Evolutionary conservation across 2,113 vertebrate genomes (phyloP).

Genomic region (Halcyon malimbica): DNA sequence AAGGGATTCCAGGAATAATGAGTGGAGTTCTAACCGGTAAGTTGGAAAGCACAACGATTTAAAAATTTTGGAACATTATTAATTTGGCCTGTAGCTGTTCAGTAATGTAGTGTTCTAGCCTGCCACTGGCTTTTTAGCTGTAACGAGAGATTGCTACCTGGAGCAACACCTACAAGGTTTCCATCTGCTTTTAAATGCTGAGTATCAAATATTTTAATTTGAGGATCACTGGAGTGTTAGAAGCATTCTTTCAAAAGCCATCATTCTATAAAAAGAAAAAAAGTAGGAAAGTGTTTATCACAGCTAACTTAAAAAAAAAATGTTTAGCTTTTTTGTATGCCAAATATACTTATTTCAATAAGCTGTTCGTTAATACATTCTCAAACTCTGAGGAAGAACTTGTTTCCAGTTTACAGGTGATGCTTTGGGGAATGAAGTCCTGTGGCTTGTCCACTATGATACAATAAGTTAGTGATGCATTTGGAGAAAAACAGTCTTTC

Average conservation of each 20-base stretch:
- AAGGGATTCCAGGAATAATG: conserved; percentile 90
- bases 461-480: background rate
- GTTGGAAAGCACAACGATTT: background rate
- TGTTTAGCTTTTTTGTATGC: background rate
- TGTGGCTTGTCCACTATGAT: background rate
- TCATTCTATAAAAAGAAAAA: background rate
- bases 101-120: background rate
- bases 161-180: background rate
- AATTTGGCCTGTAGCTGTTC: background rate
- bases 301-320: background rate
- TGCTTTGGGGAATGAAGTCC: background rate
- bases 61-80: background rate
- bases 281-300: background rate
- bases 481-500: background rate
- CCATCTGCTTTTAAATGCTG: background rate
- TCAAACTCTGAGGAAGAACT: background rate
- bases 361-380: background rate
- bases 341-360: background rate
- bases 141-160: background rate
- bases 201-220: background rate
- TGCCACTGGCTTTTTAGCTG: background rate
- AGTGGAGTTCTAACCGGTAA: conserved; percentile 86
- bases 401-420: background rate
- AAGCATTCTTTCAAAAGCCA: background rate
- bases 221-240: background rate